A percentile compares a stretch with the other conserved stretches of the same genome.
Evolutionary conservation across 2,797 vertebrate genomes (phyloP).

Genomic region (Acipenser ruthenus): DNA sequence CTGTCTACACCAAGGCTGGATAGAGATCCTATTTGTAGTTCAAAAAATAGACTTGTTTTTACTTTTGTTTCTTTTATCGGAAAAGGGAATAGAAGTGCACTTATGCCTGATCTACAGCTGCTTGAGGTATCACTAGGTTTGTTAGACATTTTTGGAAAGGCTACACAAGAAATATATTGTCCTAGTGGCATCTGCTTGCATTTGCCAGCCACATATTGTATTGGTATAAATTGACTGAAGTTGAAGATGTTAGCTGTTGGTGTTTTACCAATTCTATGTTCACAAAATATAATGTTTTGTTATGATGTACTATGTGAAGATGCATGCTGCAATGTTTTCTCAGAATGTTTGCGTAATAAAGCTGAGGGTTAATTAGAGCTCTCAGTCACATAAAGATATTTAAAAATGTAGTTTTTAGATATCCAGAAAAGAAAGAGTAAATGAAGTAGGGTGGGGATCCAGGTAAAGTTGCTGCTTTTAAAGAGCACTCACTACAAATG

Average conservation of each 20-base stretch:
- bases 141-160: slow-evolving; percentile 5
- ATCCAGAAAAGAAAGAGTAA: no score
- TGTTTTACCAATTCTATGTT: slow-evolving; percentile 2
- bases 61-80: background rate
- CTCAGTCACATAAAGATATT: background rate
- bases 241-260: background rate
- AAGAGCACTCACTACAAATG: background rate
- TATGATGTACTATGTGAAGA: slow-evolving; percentile 4
- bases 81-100: slow-evolving; percentile 19
- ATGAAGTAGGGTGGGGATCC: no score
- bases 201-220: slow-evolving; percentile 5
- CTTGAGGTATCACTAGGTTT: slow-evolving; percentile 1
- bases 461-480: no score
- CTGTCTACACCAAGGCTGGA: no score
- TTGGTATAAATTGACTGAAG: background rate
- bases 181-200: background rate
- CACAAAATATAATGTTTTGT: slow-evolving; percentile 6
- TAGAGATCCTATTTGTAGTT: no score
- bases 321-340: slow-evolving; percentile 19
- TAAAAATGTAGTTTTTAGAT: no score
- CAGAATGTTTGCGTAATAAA: slow-evolving; percentile 29
- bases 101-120: slow-evolving; percentile 11
- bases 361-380: slow-evolving; percentile 30
- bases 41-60: background rate
- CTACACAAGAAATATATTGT: background rate